These are phyloP conservation scores for Ciona savignyi DNA, from an alignment of 23 tunicate species.

Conservation along the genomic window DNA sequence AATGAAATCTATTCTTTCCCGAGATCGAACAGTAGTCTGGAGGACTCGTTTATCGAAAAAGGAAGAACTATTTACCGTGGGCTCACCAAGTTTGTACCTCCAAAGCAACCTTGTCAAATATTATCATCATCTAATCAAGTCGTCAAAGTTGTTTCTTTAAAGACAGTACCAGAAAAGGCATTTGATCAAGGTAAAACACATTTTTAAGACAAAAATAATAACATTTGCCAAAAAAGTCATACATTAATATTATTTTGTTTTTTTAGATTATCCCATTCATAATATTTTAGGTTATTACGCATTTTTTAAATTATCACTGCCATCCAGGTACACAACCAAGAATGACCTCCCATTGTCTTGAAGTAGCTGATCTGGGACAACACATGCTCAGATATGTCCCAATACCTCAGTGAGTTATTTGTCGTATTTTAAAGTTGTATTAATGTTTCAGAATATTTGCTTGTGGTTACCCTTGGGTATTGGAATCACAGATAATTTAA, in stretches of 20 bases:
- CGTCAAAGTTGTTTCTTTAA: constrained; percentile 55
- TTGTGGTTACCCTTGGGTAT: no score
- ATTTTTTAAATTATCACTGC: no score
- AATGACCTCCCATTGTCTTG: constrained; percentile 14
- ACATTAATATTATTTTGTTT: no score
- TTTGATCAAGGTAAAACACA: constrained; percentile 40
- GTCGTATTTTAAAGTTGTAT: no score
- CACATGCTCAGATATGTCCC: constrained; percentile 74
- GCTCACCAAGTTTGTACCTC: constrained; percentile 38
- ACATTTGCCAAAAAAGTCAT: no score
- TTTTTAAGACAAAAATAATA: no score
- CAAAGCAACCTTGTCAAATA: constrained; percentile 40
- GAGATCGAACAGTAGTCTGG: constrained; percentile 4
- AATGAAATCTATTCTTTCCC: constrained; percentile 75
- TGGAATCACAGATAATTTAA: no score
- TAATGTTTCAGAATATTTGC: no score
- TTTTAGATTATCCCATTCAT: no score
- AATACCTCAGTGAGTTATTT: constrained; percentile 63
- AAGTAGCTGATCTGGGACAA: constrained; percentile 74
- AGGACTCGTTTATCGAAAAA: constrained; percentile 9
- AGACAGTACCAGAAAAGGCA: constrained; percentile 45
- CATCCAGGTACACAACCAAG: not conserved
- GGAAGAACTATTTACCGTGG: constrained; percentile 42
- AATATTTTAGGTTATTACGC: no score
- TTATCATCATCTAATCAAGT: constrained; percentile 59